A percentile compares a stretch with the other conserved stretches of the same genome.
phyloP scores from a whole-genome alignment of 2,113 vertebrate species.

The Miniopterus natalensis region DNA sequence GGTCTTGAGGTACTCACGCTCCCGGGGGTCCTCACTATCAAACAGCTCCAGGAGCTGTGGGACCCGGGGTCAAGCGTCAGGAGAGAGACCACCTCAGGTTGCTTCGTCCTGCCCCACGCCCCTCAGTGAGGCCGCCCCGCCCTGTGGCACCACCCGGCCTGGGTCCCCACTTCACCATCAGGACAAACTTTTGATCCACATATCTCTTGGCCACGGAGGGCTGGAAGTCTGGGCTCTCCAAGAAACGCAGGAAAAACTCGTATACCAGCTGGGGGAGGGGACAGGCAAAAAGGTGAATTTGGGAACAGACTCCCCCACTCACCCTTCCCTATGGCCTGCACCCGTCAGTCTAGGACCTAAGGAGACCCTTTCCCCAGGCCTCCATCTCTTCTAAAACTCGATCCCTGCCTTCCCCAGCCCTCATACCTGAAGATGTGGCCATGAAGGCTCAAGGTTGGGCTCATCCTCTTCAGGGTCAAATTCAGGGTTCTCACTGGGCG shows the following conservation, averaged over 20 bases:
- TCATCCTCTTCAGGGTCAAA: conserved; percentile 97
- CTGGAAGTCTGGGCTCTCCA: conserved; percentile 97
- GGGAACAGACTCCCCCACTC: not conserved
- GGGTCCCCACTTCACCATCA: conserved; percentile 90
- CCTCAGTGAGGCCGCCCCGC: not conserved
- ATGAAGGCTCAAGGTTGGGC: conserved; percentile 95
- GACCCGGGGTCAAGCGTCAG: conserved; percentile 25
- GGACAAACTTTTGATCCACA: conserved; percentile 96
- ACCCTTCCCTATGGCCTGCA: not conserved
- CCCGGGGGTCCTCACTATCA: conserved; percentile 95
- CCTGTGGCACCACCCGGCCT: conserved; percentile 1
- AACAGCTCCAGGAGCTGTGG: conserved; percentile 94
- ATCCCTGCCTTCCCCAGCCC: not conserved
- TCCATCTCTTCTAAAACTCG: not conserved
- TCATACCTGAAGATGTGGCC: conserved; percentile 95
- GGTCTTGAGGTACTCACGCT: conserved; percentile 96
- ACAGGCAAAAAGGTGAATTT: not conserved
- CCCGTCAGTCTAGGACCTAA: not conserved
- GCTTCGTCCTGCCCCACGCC: not conserved
- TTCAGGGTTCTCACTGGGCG: conserved; percentile 96
- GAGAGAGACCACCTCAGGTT: not conserved
- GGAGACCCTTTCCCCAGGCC: not conserved
- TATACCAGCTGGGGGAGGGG: conserved; percentile 91
- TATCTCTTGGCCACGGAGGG: conserved; percentile 96
- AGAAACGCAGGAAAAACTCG: conserved; percentile 96